Conservation (phyloP, 2,888 invertebrate genomes). For the Polietes domitor region DNA sequence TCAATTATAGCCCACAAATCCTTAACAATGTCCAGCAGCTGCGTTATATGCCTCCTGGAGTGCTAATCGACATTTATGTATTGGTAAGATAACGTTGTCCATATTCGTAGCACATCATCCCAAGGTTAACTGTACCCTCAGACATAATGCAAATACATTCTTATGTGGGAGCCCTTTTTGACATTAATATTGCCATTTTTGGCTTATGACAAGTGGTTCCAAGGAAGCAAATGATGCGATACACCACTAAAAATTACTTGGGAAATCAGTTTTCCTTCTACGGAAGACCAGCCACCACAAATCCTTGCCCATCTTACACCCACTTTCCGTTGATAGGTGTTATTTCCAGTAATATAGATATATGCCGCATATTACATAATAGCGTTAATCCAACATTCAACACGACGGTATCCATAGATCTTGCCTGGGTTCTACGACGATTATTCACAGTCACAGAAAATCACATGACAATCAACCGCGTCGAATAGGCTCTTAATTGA, state of each 20-base stretch:
- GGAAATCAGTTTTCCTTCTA: too few species aligned
- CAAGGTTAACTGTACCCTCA: too few species aligned
- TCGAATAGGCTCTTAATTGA: slow-evolving; percentile 19
- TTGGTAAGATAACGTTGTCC: slow-evolving; percentile 74
- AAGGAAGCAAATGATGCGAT: too few species aligned
- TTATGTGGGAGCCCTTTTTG: neutral
- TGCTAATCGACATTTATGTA: slow-evolving; percentile 79
- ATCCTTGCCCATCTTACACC: too few species aligned
- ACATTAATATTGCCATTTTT: neutral
- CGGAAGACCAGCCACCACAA: too few species aligned
- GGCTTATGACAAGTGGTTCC: neutral
- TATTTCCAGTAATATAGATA: too few species aligned
- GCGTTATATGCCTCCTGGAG: slow-evolving; percentile 77
- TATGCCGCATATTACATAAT: too few species aligned
- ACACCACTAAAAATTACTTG: too few species aligned
- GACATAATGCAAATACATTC: neutral
- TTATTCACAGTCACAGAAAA: neutral
- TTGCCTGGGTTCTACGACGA: too few species aligned
- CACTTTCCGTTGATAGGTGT: too few species aligned
- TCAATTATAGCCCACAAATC: slow-evolving; percentile 76
- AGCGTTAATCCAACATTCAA: too few species aligned
- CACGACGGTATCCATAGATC: too few species aligned
- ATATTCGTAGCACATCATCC: neutral
- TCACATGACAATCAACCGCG: slow-evolving; percentile 21
- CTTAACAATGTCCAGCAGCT: slow-evolving; percentile 76